A percentile compares a stretch with the other conserved stretches of the same genome.
Evolutionary conservation across 2,113 vertebrate genomes (phyloP).

Genomic region (Scartelaos histophorus): DNA sequence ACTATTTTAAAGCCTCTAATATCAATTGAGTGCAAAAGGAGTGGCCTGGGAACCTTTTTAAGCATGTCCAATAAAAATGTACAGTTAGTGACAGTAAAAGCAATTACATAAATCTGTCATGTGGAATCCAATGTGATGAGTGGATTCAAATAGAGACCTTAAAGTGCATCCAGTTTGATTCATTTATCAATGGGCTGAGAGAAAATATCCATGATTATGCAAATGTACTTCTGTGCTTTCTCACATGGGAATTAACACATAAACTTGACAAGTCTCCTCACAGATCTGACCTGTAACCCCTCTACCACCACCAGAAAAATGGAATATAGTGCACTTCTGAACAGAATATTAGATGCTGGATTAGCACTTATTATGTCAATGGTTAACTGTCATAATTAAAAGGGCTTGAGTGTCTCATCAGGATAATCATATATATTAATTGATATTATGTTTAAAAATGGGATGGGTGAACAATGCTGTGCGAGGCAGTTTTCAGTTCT

Average conservation of each 20-base stretch:
- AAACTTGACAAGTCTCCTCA: background rate
- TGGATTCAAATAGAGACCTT: background rate
- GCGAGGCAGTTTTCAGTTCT: slow-evolving; percentile 30
- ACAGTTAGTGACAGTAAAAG: slow-evolving; percentile 38
- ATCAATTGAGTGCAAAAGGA: slow-evolving; percentile 48
- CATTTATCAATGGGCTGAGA: background rate
- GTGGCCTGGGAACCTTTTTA: slow-evolving; percentile 46
- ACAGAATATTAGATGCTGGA: slow-evolving; percentile 31
- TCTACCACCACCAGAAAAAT: background rate
- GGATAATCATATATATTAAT: slow-evolving; percentile 58
- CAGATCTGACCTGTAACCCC: background rate
- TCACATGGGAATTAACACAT: background rate
- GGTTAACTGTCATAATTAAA: slow-evolving; percentile 43
- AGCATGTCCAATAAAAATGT: slow-evolving; percentile 40
- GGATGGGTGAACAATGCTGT: slow-evolving; percentile 34
- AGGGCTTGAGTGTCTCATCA: slow-evolving; percentile 38
- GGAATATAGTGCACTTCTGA: background rate
- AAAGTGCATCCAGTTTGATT: background rate
- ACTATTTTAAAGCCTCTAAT: slow-evolving; percentile 56
- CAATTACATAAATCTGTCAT: slow-evolving; percentile 53
- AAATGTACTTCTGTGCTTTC: background rate
- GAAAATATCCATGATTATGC: background rate
- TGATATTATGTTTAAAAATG: slow-evolving; percentile 40
- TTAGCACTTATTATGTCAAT: slow-evolving; percentile 35
- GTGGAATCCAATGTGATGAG: background rate